A percentile compares a stretch with the other conserved stretches of the same genome.
phyloP scores from a whole-genome alignment of 2,888 invertebrate genomes.

The Pseudococcus viburni region DNA sequence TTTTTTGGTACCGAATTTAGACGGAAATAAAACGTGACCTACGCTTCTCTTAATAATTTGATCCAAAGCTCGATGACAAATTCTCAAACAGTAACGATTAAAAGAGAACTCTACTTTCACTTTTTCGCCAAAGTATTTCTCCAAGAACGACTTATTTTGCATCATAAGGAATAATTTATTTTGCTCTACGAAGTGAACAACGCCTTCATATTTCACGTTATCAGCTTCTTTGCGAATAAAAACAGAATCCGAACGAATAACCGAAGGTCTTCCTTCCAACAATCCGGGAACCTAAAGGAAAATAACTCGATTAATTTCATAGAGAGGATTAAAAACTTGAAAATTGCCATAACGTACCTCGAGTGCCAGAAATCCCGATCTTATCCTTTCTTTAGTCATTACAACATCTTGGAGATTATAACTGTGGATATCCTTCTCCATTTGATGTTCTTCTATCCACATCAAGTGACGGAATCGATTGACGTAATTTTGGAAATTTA shows the following conservation, averaged over 20 bases:
- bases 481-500: slow-evolving; percentile 54
- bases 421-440: slow-evolving; percentile 68
- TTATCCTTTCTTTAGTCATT: neutral
- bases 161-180: slow-evolving; percentile 69
- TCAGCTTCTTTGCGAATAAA: slow-evolving; percentile 68
- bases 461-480: slow-evolving; percentile 68
- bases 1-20: neutral
- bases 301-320: neutral
- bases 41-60: slow-evolving; percentile 62
- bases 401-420: slow-evolving; percentile 43
- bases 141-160: slow-evolving; percentile 67
- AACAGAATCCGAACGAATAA: slow-evolving; percentile 70
- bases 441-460: slow-evolving; percentile 71
- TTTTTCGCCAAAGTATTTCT: neutral
- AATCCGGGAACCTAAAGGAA: slow-evolving; percentile 70
- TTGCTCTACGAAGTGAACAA: slow-evolving; percentile 69
- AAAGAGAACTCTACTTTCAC: slow-evolving; percentile 70
- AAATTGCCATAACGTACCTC: neutral
- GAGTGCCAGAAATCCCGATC: neutral
- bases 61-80: slow-evolving; percentile 70
- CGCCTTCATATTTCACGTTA: slow-evolving; percentile 69
- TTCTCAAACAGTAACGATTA: slow-evolving; percentile 70
- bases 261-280: slow-evolving; percentile 71
- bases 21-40: neutral
- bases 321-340: neutral